Conservation (phyloP, 2,888 invertebrate genomes). For the Drosophila neotestacea region DNA sequence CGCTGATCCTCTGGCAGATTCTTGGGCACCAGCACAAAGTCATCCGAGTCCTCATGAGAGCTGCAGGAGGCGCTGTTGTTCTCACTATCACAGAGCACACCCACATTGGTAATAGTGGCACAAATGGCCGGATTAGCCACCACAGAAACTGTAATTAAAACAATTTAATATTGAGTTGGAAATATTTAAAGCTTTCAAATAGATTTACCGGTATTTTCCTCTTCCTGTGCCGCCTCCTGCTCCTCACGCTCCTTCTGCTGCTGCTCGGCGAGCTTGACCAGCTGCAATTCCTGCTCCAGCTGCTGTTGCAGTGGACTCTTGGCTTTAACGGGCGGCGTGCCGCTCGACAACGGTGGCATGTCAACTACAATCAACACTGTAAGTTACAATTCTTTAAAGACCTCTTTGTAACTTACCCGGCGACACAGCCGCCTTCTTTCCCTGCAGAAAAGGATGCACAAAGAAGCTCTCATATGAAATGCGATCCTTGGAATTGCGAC, state of each 20-base stretch:
- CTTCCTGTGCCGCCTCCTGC: conserved; percentile 69
- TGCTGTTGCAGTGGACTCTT: conserved; percentile 86
- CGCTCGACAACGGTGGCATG: conserved; percentile 79
- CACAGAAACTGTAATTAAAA: conserved; percentile 84
- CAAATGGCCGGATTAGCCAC: conserved; percentile 86
- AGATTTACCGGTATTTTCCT: conserved; percentile 75
- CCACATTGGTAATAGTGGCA: conserved; percentile 87
- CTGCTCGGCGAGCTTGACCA: conserved; percentile 68
- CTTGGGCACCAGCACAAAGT: conserved; percentile 92
- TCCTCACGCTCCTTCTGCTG: conserved; percentile 70
- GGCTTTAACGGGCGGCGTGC: conserved; percentile 84
- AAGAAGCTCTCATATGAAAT: conserved; percentile 99
- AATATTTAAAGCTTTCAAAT: neutral
- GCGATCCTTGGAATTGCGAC: conserved; percentile 96
- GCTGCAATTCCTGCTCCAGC: conserved; percentile 82
- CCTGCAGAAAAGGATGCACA: conserved; percentile 95
- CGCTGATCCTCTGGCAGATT: conserved; percentile 88
- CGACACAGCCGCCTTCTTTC: conserved; percentile 87
- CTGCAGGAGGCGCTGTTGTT: conserved; percentile 86
- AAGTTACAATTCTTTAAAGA: neutral
- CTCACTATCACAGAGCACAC: conserved; percentile 86
- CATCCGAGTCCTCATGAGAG: conserved; percentile 90
- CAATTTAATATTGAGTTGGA: neutral
- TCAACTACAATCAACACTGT: conserved; percentile 72
- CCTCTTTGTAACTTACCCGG: conserved; percentile 82